These are phyloP conservation scores for Apeira syringaria DNA, from an alignment of 2,888 invertebrate genomes.

Conservation along the genomic window DNA sequence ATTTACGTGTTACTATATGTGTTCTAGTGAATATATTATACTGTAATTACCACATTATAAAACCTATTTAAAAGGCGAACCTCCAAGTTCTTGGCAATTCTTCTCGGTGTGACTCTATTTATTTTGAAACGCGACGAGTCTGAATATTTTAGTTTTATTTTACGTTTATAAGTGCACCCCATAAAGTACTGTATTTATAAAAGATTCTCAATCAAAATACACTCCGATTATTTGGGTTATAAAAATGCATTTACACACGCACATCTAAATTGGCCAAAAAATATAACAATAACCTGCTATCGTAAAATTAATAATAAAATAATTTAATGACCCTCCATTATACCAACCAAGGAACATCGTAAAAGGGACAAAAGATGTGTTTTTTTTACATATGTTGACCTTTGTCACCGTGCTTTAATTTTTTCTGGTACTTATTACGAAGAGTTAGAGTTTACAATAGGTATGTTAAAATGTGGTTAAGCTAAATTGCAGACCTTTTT, in stretches of 20 bases:
- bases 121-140: too few species aligned
- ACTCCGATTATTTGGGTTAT: too few species aligned
- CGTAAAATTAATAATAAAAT: constrained; percentile 15
- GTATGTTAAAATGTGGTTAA: constrained; percentile 2
- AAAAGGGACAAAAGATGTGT: constrained; percentile 2
- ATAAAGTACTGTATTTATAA: too few species aligned
- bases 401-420: background rate
- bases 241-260: constrained; percentile 5
- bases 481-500: constrained; percentile 14
- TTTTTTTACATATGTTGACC: constrained; percentile 5
- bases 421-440: constrained; percentile 5
- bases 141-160: too few species aligned
- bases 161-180: too few species aligned
- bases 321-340: constrained; percentile 4
- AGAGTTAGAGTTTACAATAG: constrained; percentile 11
- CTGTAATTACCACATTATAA: too few species aligned
- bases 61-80: too few species aligned
- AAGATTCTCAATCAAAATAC: too few species aligned
- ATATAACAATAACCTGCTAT: constrained; percentile 5
- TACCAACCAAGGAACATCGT: constrained; percentile 4
- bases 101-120: too few species aligned
- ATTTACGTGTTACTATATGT: too few species aligned
- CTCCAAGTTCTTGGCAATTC: too few species aligned
- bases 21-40: too few species aligned
- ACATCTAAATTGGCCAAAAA: constrained; percentile 10